These are phyloP conservation scores for Hyles euphorbiae DNA, from an alignment of 1,140 invertebrate genomes.

Conservation along the genomic window DNA sequence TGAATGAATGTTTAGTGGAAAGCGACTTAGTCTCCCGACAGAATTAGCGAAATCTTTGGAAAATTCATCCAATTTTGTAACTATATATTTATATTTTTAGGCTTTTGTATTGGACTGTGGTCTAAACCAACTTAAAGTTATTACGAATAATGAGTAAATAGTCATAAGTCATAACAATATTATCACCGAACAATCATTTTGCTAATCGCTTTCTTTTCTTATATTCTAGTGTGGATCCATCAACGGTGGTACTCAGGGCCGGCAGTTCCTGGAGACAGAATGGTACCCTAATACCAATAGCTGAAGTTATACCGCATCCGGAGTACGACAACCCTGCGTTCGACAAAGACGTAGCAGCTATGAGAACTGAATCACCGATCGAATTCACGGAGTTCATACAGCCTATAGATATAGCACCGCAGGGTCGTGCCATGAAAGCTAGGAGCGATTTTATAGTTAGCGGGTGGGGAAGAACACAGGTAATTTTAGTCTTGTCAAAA, in stretches of 20 bases:
- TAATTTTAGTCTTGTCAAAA: constrained; percentile 15
- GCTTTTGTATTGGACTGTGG: too few species aligned
- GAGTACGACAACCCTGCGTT: constrained; percentile 70
- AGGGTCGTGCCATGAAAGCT: constrained; percentile 27
- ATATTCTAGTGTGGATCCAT: constrained; percentile 52
- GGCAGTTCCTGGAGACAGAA: constrained; percentile 57
- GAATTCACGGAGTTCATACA: constrained; percentile 45
- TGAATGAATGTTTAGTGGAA: too few species aligned
- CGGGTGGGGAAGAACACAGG: constrained; percentile 55
- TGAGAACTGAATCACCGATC: constrained; percentile 60
- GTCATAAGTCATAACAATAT: too few species aligned
- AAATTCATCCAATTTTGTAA: too few species aligned
- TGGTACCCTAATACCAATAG: constrained; percentile 61
- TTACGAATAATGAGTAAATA: too few species aligned
- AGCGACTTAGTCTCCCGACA: too few species aligned
- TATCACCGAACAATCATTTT: too few species aligned
- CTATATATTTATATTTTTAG: too few species aligned
- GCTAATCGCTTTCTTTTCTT: neutral
- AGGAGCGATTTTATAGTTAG: constrained; percentile 40
- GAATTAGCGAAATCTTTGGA: too few species aligned
- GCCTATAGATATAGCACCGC: constrained; percentile 38
- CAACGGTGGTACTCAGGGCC: constrained; percentile 55
- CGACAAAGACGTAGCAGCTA: constrained; percentile 78
- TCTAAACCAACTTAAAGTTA: too few species aligned
- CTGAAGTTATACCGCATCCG: constrained; percentile 62